Evolutionary conservation across 1,140 invertebrate species (phyloP).

Genomic region (Popillia japonica): DNA sequence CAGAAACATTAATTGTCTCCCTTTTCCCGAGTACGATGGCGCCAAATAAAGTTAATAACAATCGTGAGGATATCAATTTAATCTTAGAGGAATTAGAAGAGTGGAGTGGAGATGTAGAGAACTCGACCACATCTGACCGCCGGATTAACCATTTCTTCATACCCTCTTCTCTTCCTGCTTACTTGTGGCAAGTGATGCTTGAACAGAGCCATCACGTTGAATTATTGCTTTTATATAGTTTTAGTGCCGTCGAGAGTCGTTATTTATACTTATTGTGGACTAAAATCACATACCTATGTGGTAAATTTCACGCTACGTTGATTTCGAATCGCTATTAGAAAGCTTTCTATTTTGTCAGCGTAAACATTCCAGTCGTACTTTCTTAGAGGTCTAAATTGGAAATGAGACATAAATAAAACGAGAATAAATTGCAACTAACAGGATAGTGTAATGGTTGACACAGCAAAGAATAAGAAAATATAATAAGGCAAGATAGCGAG

Average conservation of each 20-base stretch:
- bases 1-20: constrained; percentile 29
- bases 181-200: constrained; percentile 30
- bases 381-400: no score
- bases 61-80: constrained; percentile 35
- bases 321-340: not conserved
- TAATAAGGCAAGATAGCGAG: no score
- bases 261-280: constrained; percentile 34
- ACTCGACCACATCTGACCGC: constrained; percentile 21
- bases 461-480: no score
- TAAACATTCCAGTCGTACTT: no score
- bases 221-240: constrained; percentile 29
- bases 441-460: no score
- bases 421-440: no score
- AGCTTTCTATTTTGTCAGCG: not conserved
- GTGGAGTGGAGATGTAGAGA: constrained; percentile 25
- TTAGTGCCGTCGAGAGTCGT: not conserved
- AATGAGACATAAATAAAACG: no score
- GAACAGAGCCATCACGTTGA: constrained; percentile 31
- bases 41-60: constrained; percentile 32
- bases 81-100: constrained; percentile 34
- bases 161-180: not conserved
- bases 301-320: not conserved
- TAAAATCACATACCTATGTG: constrained; percentile 3
- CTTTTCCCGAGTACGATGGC: not conserved
- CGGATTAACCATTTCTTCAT: constrained; percentile 29